phyloP scores from a whole-genome alignment of 2,888 invertebrate genomes.

The Oxycera nigricornis region DNA sequence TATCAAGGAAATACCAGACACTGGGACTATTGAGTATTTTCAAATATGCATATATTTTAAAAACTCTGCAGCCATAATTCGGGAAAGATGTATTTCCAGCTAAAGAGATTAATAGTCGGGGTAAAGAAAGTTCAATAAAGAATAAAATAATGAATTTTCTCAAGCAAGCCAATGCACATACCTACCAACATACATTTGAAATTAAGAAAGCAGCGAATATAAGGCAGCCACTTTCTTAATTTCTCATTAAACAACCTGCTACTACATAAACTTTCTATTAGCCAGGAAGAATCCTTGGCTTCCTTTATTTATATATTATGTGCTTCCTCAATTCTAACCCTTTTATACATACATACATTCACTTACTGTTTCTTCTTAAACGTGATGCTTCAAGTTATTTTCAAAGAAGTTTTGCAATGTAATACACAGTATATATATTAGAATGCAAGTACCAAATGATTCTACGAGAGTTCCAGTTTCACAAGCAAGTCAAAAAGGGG shows the following conservation, averaged over 20 bases:
- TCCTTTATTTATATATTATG: neutral
- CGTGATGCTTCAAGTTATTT: constrained; percentile 25
- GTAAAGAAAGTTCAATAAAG: too few species aligned
- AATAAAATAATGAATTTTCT: too few species aligned
- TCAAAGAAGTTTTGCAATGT: constrained; percentile 27
- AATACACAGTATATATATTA: constrained; percentile 33
- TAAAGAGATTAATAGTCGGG: too few species aligned
- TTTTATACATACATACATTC: too few species aligned
- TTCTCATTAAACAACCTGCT: constrained; percentile 48
- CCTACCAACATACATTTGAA: too few species aligned
- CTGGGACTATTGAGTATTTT: too few species aligned
- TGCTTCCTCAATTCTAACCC: neutral
- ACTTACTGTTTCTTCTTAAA: neutral
- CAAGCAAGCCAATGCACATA: too few species aligned
- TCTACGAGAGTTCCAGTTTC: constrained; percentile 30
- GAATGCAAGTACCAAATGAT: constrained; percentile 33
- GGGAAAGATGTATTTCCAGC: too few species aligned
- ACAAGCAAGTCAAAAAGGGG: constrained; percentile 44
- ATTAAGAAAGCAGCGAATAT: too few species aligned
- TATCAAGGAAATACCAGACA: too few species aligned
- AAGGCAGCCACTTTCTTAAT: constrained; percentile 49
- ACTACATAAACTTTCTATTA: constrained; percentile 36
- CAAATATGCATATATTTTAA: too few species aligned
- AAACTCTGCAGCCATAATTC: too few species aligned
- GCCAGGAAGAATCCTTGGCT: constrained; percentile 2